These are phyloP conservation scores for Amblyraja radiata DNA, from an alignment of 2,797 vertebrate genomes.

Conservation along the genomic window DNA sequence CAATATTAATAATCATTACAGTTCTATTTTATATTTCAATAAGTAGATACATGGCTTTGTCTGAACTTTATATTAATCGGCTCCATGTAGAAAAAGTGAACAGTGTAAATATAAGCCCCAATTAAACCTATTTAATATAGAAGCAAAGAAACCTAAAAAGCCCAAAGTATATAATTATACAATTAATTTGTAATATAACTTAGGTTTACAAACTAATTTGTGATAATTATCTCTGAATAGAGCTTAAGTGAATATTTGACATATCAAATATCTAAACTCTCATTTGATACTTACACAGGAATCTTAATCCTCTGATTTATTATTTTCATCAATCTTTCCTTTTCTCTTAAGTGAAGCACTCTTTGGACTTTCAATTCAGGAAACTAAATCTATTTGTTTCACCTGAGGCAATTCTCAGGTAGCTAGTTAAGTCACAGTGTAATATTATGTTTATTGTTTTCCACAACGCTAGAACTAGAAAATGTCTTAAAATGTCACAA, in stretches of 20 bases:
- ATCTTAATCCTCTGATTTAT: background rate
- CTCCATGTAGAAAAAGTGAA: constrained; percentile 9
- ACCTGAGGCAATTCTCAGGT: background rate
- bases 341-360: background rate
- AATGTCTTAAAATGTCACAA: background rate
- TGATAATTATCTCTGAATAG: background rate
- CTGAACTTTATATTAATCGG: background rate
- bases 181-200: background rate
- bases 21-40: background rate
- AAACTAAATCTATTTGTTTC: background rate
- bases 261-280: background rate
- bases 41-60: background rate
- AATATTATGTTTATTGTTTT: background rate
- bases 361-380: background rate
- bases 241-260: background rate
- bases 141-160: background rate
- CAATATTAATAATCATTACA: background rate
- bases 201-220: background rate
- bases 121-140: background rate
- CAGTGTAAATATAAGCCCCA: background rate
- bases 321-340: background rate
- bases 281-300: background rate
- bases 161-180: background rate
- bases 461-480: background rate
- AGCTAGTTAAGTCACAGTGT: background rate